Evolutionary conservation across 1,140 invertebrate genomes (phyloP).

Genomic region (Bombus sylvicola): DNA sequence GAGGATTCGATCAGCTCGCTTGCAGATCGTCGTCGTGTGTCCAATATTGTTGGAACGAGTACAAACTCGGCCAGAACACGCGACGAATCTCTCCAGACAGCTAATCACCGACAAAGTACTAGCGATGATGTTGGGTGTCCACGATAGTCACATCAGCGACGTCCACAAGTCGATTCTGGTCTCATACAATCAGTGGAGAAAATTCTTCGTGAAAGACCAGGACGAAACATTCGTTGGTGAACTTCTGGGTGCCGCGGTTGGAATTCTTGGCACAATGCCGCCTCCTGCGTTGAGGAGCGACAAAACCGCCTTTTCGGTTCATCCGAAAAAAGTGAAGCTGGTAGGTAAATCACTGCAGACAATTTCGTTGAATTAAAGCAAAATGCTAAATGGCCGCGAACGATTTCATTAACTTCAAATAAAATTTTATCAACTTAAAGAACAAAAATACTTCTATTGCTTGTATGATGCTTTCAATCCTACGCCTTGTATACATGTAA

Average conservation of each 20-base stretch:
- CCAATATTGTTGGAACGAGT: constrained; percentile 87
- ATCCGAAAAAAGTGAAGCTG: constrained; percentile 91
- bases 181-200: constrained; percentile 89
- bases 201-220: constrained; percentile 89
- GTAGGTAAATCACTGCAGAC: constrained; percentile 80
- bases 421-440: too few relatives aligned
- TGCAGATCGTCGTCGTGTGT: constrained; percentile 91
- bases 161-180: constrained; percentile 86
- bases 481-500: too few relatives aligned
- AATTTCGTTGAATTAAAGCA: not conserved
- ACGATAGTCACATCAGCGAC: constrained; percentile 85
- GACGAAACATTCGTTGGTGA: constrained; percentile 92
- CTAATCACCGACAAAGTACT: constrained; percentile 88
- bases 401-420: not conserved
- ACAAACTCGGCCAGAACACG: constrained; percentile 82
- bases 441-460: too few relatives aligned
- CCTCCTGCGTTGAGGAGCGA: constrained; percentile 82
- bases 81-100: constrained; percentile 84
- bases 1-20: constrained; percentile 85
- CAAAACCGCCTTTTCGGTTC: constrained; percentile 88
- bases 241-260: constrained; percentile 89
- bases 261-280: constrained; percentile 87
- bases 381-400: not conserved
- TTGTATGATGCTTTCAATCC: not conserved
- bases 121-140: constrained; percentile 90